Conservation (phyloP, 1,140 invertebrate genomes). For the Drosophila persimilis region DNA sequence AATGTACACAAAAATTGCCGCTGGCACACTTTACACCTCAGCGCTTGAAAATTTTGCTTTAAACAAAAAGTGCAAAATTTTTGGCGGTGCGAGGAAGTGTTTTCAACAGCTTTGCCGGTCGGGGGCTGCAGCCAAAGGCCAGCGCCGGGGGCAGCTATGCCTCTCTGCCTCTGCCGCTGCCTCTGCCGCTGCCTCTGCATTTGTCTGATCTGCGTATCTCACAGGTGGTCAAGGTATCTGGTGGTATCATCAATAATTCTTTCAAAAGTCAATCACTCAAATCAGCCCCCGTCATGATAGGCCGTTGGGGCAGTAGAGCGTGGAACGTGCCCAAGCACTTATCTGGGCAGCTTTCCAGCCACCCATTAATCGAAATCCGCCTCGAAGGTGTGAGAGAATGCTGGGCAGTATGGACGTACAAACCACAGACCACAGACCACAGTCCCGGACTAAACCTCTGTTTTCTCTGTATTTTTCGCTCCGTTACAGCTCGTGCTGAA, state of each 20-base stretch:
- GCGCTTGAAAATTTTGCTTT: conserved; percentile 49
- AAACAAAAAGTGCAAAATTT: conserved; percentile 60
- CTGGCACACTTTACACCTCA: conserved; percentile 74
- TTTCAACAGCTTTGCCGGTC: conserved; percentile 54
- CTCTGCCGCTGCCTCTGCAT: not conserved
- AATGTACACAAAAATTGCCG: conserved; percentile 50
- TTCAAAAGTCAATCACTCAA: conserved; percentile 48
- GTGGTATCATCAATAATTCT: conserved; percentile 43
- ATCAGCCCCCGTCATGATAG: conserved; percentile 19
- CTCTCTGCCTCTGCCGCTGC: not conserved
- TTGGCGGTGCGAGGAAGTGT: conserved; percentile 58
- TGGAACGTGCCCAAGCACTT: conserved; percentile 63
- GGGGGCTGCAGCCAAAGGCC: conserved; percentile 43
- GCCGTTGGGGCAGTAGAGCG: conserved; percentile 41
- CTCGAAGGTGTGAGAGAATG: conserved; percentile 70
- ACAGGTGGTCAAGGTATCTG: conserved; percentile 52
- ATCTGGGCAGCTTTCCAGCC: conserved; percentile 29
- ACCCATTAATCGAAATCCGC: conserved; percentile 32
- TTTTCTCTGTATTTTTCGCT: conserved; percentile 9
- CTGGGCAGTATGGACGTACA: not conserved
- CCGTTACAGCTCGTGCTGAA: conserved; percentile 72
- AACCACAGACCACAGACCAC: not conserved
- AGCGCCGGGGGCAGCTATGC: conserved; percentile 4
- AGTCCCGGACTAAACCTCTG: conserved; percentile 3
- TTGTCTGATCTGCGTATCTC: conserved; percentile 11